Conservation (phyloP, 2,797 vertebrate species). For the Parotocinclus haroldoi region DNA sequence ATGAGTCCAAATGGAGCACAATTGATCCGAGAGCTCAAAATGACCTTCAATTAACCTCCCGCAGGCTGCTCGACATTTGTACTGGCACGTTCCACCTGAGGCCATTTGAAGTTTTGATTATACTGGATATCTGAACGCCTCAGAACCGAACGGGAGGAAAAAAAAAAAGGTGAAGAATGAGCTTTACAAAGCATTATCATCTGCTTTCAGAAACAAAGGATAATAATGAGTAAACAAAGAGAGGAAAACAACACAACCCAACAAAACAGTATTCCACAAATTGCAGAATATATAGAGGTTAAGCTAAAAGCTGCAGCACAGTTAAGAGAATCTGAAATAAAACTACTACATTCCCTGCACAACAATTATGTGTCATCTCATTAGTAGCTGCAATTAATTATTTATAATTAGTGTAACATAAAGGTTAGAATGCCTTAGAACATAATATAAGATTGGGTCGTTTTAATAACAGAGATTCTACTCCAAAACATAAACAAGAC, state of each 20-base stretch:
- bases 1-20: constrained; percentile 50
- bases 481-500: no score
- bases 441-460: no score
- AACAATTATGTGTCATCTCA: not conserved
- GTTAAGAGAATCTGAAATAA: not conserved
- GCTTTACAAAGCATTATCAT: constrained; percentile 27
- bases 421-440: no score
- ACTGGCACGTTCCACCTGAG: constrained; percentile 34
- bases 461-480: no score
- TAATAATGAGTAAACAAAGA: constrained; percentile 16
- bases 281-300: constrained; percentile 8
- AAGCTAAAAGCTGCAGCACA: constrained; percentile 6
- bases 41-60: constrained; percentile 56
- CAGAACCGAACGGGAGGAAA: constrained; percentile 20
- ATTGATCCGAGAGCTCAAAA: constrained; percentile 46
- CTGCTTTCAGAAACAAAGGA: constrained; percentile 6
- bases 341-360: no score
- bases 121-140: constrained; percentile 34
- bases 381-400: constrained; percentile 4
- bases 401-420: not conserved
- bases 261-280: not conserved
- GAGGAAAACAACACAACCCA: constrained; percentile 1
- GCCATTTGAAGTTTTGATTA: constrained; percentile 47
- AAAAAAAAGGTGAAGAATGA: constrained; percentile 40
- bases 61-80: constrained; percentile 40